Evolutionary conservation across 2,797 vertebrate genomes (phyloP).

Genomic region (Corythornis leucogaster): DNA sequence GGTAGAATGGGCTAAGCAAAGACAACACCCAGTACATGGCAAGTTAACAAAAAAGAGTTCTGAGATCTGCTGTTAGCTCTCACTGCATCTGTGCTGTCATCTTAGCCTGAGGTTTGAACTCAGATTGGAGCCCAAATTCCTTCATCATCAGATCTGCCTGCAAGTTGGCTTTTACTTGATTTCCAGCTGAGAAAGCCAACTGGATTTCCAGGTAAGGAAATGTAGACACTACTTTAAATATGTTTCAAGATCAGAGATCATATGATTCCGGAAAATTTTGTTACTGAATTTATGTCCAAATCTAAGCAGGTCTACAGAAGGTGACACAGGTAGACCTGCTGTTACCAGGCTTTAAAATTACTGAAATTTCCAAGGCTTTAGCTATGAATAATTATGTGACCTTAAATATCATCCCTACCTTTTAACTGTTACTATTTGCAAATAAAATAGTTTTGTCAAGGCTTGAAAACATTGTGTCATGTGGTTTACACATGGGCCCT

Average conservation of each 20-base stretch:
- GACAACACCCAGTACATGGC: not conserved
- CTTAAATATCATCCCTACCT: not conserved
- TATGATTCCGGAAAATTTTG: not conserved
- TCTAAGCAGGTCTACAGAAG: not conserved
- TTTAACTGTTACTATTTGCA: not conserved
- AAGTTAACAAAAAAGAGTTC: not conserved
- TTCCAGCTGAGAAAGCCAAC: not conserved
- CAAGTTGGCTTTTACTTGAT: not conserved
- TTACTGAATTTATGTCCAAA: not conserved
- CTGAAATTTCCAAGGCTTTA: not conserved
- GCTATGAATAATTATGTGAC: not conserved
- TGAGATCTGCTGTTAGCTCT: not conserved
- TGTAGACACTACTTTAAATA: not conserved
- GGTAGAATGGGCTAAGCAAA: not conserved
- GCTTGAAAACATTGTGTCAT: not conserved
- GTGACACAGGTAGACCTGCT: not conserved
- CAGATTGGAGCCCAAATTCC: not conserved
- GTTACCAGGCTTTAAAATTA: not conserved
- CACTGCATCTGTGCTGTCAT: not conserved
- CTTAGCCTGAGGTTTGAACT: not conserved
- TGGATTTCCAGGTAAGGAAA: slow-evolving; percentile 7
- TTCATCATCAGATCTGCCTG: not conserved
- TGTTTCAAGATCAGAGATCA: not conserved
- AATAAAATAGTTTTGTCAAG: not conserved
- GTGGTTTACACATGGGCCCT: not conserved